phyloP scores from a whole-genome alignment of 2,797 vertebrate species.

The Molossus alvarezi region DNA sequence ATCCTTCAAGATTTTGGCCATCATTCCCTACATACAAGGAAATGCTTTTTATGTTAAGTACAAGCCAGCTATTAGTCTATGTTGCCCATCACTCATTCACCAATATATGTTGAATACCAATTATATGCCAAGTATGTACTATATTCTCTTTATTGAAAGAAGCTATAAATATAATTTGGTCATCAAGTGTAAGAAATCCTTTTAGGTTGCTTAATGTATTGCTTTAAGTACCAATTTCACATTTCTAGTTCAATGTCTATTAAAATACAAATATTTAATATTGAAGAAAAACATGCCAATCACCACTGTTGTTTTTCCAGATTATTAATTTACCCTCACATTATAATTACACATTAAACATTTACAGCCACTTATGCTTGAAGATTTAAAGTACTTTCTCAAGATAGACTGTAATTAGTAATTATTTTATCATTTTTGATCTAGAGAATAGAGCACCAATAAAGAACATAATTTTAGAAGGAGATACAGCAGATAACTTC shows the following conservation, averaged over 20 bases:
- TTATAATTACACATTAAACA: constrained; percentile 74
- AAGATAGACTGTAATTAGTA: constrained; percentile 77
- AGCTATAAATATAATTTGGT: not conserved
- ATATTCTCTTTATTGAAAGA: not conserved
- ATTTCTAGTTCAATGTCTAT: constrained; percentile 41
- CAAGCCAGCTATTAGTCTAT: not conserved
- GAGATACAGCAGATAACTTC: constrained; percentile 2
- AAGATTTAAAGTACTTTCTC: constrained; percentile 63
- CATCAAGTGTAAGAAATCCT: not conserved
- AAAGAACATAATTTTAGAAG: constrained; percentile 54
- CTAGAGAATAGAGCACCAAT: constrained; percentile 20
- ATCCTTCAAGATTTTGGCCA: not conserved
- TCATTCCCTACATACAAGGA: not conserved
- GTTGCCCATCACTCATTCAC: not conserved
- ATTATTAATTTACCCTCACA: constrained; percentile 76
- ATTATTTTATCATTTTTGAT: constrained; percentile 67
- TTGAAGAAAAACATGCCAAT: constrained; percentile 43
- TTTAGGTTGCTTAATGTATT: not conserved
- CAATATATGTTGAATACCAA: not conserved
- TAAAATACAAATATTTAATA: constrained; percentile 67
- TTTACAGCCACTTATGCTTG: constrained; percentile 46
- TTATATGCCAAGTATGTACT: not conserved
- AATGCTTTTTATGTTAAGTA: not conserved
- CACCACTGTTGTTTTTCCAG: constrained; percentile 67
- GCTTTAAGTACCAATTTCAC: constrained; percentile 21